A percentile compares a stretch with the other conserved stretches of the same genome.
phyloP scores from a whole-genome alignment of 1,140 invertebrate genomes.

The Callitettix versicolor region DNA sequence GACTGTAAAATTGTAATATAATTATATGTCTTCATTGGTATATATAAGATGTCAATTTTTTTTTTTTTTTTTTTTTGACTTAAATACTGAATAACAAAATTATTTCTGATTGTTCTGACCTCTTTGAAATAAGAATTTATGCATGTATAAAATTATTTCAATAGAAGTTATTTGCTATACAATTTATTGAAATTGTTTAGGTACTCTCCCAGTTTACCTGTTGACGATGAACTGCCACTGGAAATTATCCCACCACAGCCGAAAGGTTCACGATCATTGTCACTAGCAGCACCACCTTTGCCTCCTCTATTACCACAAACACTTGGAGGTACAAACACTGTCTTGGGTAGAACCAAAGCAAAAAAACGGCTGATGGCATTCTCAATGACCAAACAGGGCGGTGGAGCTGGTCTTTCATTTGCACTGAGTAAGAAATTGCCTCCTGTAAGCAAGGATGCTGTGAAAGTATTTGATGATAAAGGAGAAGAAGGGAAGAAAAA shows the following conservation, averaged over 20 bases:
- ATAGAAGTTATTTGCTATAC: too few relatives aligned
- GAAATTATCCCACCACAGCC: background rate
- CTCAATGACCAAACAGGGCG: constrained; percentile 29
- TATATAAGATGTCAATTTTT: too few relatives aligned
- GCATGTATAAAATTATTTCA: too few relatives aligned
- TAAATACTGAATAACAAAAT: too few relatives aligned
- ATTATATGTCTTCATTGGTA: too few relatives aligned
- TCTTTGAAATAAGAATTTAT: too few relatives aligned
- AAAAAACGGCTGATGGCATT: constrained; percentile 32
- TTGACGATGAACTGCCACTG: constrained; percentile 7
- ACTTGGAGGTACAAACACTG: background rate
- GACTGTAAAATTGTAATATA: too few relatives aligned
- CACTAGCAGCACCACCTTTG: background rate
- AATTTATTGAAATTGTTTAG: too few relatives aligned
- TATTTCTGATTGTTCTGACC: too few relatives aligned
- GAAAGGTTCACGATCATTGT: background rate
- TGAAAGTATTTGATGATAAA: background rate
- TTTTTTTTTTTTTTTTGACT: too few relatives aligned
- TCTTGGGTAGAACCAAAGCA: constrained; percentile 30
- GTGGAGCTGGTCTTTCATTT: constrained; percentile 16
- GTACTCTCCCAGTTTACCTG: constrained; percentile 15
- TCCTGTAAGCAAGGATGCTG: constrained; percentile 5
- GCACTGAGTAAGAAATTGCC: constrained; percentile 7
- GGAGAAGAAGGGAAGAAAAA: constrained; percentile 11
- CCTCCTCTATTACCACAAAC: background rate